A percentile compares a stretch with the other conserved stretches of the same genome.
phyloP scores from a whole-genome alignment of 1,140 invertebrate genomes.

The Anadara kagoshimensis region DNA sequence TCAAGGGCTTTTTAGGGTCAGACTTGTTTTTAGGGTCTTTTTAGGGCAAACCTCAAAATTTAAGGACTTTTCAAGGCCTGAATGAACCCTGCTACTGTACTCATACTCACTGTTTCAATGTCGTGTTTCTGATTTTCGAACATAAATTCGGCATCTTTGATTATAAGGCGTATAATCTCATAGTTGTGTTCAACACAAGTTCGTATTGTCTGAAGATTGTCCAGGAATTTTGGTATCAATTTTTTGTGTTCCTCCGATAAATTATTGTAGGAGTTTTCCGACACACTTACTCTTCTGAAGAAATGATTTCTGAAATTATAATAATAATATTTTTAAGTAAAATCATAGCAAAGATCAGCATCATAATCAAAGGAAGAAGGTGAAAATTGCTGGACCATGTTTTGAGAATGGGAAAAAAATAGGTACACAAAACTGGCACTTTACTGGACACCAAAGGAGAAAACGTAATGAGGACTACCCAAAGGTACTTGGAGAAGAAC shows the following conservation, averaged over 20 bases:
- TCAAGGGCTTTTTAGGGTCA: too few species aligned
- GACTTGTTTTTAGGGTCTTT: too few species aligned
- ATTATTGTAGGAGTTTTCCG: constrained; percentile 84
- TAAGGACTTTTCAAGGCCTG: too few species aligned
- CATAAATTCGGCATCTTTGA: constrained; percentile 86
- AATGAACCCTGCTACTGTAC: too few species aligned
- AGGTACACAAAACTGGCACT: too few species aligned
- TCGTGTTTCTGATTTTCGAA: constrained; percentile 85
- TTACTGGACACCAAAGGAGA: neutral
- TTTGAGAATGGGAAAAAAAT: too few species aligned
- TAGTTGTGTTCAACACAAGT: constrained; percentile 90
- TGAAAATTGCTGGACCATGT: too few species aligned
- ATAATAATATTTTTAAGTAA: constrained; percentile 2
- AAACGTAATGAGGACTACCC: neutral
- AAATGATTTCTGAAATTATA: constrained; percentile 70
- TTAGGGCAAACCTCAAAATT: too few species aligned
- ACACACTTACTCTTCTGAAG: constrained; percentile 80
- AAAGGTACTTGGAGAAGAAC: neutral
- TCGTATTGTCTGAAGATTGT: constrained; percentile 84
- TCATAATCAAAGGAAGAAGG: too few species aligned
- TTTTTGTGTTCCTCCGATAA: constrained; percentile 85
- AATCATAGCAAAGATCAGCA: neutral
- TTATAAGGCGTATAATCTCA: constrained; percentile 87
- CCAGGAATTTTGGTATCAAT: constrained; percentile 83
- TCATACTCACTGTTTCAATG: constrained; percentile 23